phyloP scores from a whole-genome alignment of 2,797 vertebrate species.

The Argentina silus region DNA sequence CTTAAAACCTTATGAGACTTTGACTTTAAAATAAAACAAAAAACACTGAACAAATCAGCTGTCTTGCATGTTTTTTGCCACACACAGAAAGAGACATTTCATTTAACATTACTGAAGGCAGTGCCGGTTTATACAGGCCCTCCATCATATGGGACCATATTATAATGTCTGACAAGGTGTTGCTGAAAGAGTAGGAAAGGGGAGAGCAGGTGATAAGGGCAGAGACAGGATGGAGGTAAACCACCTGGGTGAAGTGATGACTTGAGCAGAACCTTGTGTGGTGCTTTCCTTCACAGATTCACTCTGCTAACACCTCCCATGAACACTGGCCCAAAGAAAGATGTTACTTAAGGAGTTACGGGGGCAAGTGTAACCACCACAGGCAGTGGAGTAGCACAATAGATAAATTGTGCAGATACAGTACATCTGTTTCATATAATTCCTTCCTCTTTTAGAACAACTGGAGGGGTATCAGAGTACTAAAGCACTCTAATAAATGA shows the following conservation, averaged over 20 bases:
- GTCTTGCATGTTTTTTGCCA: background rate
- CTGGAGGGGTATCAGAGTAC: constrained; percentile 48
- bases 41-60: too few relatives aligned
- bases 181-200: constrained; percentile 54
- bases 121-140: constrained; percentile 1
- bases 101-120: background rate
- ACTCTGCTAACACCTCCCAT: constrained; percentile 38
- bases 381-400: constrained; percentile 61
- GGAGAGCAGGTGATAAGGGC: constrained; percentile 44
- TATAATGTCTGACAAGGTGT: constrained; percentile 48
- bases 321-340: constrained; percentile 47
- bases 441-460: constrained; percentile 57
- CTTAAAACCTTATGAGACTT: background rate
- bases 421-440: constrained; percentile 75
- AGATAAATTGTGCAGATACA: constrained; percentile 66
- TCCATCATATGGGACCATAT: constrained; percentile 41
- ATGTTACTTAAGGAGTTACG: constrained; percentile 35
- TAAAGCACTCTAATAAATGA: constrained; percentile 54
- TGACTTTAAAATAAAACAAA: background rate
- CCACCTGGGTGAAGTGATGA: constrained; percentile 43
- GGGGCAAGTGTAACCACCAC: constrained; percentile 42
- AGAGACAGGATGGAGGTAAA: constrained; percentile 30
- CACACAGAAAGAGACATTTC: background rate
- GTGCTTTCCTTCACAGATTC: constrained; percentile 27
- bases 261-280: constrained; percentile 38